Conservation (phyloP, 2,888 invertebrate species). For the Bruchidius siliquastri region DNA sequence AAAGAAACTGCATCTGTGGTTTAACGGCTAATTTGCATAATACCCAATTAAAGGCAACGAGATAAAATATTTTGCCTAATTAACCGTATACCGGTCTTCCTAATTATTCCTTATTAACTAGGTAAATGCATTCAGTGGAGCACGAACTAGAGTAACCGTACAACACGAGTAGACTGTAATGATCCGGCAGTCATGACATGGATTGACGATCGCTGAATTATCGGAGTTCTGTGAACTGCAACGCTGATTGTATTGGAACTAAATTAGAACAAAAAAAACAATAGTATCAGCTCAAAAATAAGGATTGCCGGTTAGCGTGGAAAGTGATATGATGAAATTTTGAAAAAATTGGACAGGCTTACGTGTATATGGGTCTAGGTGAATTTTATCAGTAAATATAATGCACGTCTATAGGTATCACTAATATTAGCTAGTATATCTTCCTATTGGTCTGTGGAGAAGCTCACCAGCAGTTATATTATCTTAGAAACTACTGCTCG, state of each 20-base stretch:
- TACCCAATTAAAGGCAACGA: neutral
- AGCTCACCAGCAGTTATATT: too few species aligned
- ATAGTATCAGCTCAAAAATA: too few species aligned
- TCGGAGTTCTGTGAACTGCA: neutral
- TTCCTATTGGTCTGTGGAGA: too few species aligned
- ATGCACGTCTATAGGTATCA: too few species aligned
- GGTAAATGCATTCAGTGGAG: neutral
- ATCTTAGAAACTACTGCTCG: too few species aligned
- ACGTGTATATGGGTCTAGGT: too few species aligned
- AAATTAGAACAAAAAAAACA: too few species aligned
- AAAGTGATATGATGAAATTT: too few species aligned
- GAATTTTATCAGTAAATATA: too few species aligned
- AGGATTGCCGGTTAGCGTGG: too few species aligned
- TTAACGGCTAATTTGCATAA: neutral
- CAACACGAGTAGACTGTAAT: neutral
- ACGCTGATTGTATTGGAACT: neutral
- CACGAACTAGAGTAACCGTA: neutral
- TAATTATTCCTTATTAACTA: neutral
- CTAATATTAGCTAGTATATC: too few species aligned
- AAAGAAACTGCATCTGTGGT: neutral
- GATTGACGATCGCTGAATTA: neutral
- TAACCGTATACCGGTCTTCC: neutral
- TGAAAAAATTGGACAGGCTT: too few species aligned
- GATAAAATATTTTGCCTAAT: neutral
- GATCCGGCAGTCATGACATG: neutral